A percentile compares a stretch with the other conserved stretches of the same genome.
Evolutionary conservation across 2,113 vertebrate species (phyloP).

Genomic region (Chloebia gouldiae): DNA sequence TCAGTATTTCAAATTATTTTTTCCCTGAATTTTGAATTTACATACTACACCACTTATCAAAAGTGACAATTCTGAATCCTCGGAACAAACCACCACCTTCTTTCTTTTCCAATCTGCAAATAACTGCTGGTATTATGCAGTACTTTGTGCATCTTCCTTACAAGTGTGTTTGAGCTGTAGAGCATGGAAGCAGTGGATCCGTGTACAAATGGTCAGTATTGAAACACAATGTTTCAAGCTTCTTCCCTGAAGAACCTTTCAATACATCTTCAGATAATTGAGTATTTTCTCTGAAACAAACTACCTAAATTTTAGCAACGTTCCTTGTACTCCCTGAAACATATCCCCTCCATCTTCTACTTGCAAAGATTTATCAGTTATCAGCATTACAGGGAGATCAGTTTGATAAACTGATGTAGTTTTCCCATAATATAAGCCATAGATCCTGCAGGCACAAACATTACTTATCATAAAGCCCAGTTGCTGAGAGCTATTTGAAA

Average conservation of each 20-base stretch:
- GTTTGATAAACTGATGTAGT: background rate
- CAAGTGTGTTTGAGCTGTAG: background rate
- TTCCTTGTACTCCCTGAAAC: background rate
- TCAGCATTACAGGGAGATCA: background rate
- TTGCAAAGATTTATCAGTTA: background rate
- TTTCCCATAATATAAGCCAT: background rate
- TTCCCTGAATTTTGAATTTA: background rate
- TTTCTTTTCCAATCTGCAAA: background rate
- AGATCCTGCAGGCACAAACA: background rate
- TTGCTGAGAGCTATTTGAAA: background rate
- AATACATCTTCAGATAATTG: fast-evolving
- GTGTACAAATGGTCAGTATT: background rate
- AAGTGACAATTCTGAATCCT: background rate
- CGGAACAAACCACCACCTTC: background rate
- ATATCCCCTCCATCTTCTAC: background rate
- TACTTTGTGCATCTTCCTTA: background rate
- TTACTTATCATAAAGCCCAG: background rate
- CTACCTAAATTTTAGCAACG: background rate
- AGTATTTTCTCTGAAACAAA: background rate
- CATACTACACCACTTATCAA: background rate
- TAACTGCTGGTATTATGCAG: background rate
- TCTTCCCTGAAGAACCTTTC: background rate
- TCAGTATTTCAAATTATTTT: background rate
- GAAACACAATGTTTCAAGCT: background rate
- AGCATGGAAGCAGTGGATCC: background rate